These are phyloP conservation scores for Wiebesia pumilae DNA, from an alignment of 1,140 invertebrate genomes.

Conservation along the genomic window DNA sequence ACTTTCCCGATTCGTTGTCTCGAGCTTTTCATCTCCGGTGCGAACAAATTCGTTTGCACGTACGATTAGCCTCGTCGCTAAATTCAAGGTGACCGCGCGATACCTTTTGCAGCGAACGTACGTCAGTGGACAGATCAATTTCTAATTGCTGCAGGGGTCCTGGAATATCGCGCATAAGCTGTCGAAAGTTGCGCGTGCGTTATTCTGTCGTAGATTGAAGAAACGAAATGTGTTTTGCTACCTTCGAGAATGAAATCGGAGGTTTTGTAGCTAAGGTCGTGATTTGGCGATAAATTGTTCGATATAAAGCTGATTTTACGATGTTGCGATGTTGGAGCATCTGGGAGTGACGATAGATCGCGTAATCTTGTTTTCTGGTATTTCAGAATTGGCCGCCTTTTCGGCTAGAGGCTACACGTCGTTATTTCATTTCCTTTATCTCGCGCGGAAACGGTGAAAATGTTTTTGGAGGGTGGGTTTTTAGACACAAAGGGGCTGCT, in stretches of 20 bases:
- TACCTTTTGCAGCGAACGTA: too few species aligned
- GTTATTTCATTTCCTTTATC: not conserved
- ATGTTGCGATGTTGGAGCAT: not conserved
- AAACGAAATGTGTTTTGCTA: not conserved
- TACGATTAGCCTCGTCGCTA: too few species aligned
- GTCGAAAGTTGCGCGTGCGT: not conserved
- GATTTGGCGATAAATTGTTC: not conserved
- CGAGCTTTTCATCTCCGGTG: not conserved
- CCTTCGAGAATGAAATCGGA: not conserved
- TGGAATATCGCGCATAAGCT: not conserved
- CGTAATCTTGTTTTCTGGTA: not conserved
- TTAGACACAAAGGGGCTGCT: constrained; percentile 9
- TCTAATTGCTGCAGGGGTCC: not conserved
- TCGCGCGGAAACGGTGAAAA: not conserved
- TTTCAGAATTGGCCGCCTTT: not conserved
- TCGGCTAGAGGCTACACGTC: not conserved
- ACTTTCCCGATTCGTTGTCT: not conserved
- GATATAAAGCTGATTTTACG: constrained; percentile 6
- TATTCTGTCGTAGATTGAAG: not conserved
- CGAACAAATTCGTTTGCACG: too few species aligned
- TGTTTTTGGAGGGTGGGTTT: not conserved
- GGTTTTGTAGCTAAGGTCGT: not conserved
- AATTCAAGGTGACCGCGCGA: too few species aligned
- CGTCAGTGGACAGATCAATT: too few species aligned
- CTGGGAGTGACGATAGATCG: not conserved